Conservation (phyloP, 2,888 invertebrate genomes). For the Pseudococcus longispinus region DNA sequence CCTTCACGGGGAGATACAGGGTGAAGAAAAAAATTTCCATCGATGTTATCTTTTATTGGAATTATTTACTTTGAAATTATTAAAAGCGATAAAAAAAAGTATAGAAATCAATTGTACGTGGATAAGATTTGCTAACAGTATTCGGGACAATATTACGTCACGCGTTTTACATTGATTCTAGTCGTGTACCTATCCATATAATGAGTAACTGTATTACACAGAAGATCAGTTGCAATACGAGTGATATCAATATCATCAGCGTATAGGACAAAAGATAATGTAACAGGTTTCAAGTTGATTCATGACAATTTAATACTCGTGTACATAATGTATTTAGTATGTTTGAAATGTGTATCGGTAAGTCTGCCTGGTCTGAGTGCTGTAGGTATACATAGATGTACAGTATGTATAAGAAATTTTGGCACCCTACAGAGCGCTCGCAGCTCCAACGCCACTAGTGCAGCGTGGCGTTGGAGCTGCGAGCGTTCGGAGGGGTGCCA, state of each 20-base stretch:
- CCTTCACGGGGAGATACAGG: background rate
- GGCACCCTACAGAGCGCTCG: too few species aligned
- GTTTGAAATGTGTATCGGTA: too few species aligned
- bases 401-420: too few species aligned
- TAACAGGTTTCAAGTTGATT: slow-evolving; percentile 23
- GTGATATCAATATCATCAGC: background rate
- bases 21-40: background rate
- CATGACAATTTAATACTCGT: slow-evolving; percentile 15
- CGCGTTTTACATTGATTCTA: background rate
- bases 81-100: background rate
- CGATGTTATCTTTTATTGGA: background rate
- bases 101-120: background rate
- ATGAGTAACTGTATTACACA: slow-evolving; percentile 1
- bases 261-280: slow-evolving; percentile 1
- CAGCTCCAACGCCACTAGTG: too few species aligned
- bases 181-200: slow-evolving; percentile 12
- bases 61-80: slow-evolving; percentile 1
- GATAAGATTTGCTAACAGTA: background rate
- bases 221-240: slow-evolving; percentile 5
- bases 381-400: background rate
- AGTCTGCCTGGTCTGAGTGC: too few species aligned
- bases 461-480: too few species aligned
- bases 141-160: background rate
- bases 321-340: background rate
- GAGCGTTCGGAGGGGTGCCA: too few species aligned